Evolutionary conservation across 1,140 invertebrate genomes (phyloP).

Genomic region (Drosophila ananassae): DNA sequence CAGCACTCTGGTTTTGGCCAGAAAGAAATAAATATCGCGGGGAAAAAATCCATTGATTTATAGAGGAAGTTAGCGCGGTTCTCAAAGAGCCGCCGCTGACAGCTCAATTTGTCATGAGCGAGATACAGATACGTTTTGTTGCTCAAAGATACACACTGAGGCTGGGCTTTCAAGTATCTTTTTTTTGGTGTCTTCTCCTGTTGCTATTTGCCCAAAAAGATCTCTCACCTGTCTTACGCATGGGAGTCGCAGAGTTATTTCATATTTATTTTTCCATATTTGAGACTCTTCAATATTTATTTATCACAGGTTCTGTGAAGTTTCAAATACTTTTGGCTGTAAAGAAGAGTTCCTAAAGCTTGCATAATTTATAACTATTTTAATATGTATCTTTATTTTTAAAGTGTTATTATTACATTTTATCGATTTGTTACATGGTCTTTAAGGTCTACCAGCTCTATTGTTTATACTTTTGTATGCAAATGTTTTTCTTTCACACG

Average conservation of each 20-base stretch:
- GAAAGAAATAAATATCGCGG: not conserved
- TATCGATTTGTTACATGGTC: constrained; percentile 9
- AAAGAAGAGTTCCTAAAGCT: not conserved
- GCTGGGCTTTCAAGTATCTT: not conserved
- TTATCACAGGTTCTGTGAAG: constrained; percentile 48
- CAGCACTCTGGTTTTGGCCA: constrained; percentile 11
- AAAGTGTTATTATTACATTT: not conserved
- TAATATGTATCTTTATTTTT: not conserved
- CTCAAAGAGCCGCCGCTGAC: constrained; percentile 66
- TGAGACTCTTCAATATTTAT: constrained; percentile 54
- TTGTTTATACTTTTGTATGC: constrained; percentile 1
- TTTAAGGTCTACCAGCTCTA: not conserved
- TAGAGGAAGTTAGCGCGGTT: constrained; percentile 50
- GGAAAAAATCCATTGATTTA: constrained; percentile 51
- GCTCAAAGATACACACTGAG: constrained; percentile 34
- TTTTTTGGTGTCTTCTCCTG: constrained; percentile 48
- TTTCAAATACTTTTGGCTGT: not conserved
- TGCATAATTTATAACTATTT: too few species aligned
- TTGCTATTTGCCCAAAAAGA: constrained; percentile 42
- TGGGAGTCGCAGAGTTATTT: constrained; percentile 42
- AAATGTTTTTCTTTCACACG: constrained; percentile 44
- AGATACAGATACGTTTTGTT: constrained; percentile 26
- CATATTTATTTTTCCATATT: constrained; percentile 37
- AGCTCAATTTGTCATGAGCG: constrained; percentile 72
- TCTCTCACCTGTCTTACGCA: constrained; percentile 67